These are phyloP conservation scores for Daktulosphaira vitifoliae DNA, from an alignment of 1,140 invertebrate genomes.

Conservation along the genomic window DNA sequence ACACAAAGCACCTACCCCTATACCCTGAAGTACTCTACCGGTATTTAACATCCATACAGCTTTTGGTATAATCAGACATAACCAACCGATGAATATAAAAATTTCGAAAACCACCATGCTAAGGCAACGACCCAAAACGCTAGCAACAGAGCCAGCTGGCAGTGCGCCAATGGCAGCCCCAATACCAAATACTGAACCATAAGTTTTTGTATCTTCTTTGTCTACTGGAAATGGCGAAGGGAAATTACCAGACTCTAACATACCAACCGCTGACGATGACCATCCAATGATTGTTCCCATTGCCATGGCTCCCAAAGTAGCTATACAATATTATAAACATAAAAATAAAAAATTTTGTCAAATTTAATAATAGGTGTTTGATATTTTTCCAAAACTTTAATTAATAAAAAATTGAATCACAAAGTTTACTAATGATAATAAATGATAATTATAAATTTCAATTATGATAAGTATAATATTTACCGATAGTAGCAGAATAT, in stretches of 20 bases:
- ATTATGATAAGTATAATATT: too few species aligned
- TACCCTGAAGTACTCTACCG: slow-evolving; percentile 65
- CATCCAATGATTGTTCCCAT: slow-evolving; percentile 67
- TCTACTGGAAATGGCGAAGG: slow-evolving; percentile 41
- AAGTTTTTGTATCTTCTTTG: slow-evolving; percentile 18
- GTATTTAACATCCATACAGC: slow-evolving; percentile 54
- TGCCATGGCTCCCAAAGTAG: slow-evolving; percentile 58
- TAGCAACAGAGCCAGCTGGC: slow-evolving; percentile 44
- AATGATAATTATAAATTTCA: too few species aligned
- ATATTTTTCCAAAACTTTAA: too few species aligned
- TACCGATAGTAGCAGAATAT: too few species aligned
- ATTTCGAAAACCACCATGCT: slow-evolving; percentile 34
- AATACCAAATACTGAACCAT: slow-evolving; percentile 69
- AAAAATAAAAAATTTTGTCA: too few species aligned
- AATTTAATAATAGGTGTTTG: too few species aligned
- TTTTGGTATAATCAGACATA: slow-evolving; percentile 56
- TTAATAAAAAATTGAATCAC: too few species aligned
- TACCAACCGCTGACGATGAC: slow-evolving; percentile 66
- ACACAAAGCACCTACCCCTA: slow-evolving; percentile 64
- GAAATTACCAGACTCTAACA: slow-evolving; percentile 44
- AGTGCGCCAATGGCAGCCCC: slow-evolving; percentile 63
- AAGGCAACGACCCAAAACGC: slow-evolving; percentile 26
- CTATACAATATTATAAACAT: slow-evolving; percentile 46
- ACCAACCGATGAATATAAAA: slow-evolving; percentile 48
- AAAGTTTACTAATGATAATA: too few species aligned